Conservation (phyloP, 2,888 invertebrate genomes). For the Cryptocephalus primarius region DNA sequence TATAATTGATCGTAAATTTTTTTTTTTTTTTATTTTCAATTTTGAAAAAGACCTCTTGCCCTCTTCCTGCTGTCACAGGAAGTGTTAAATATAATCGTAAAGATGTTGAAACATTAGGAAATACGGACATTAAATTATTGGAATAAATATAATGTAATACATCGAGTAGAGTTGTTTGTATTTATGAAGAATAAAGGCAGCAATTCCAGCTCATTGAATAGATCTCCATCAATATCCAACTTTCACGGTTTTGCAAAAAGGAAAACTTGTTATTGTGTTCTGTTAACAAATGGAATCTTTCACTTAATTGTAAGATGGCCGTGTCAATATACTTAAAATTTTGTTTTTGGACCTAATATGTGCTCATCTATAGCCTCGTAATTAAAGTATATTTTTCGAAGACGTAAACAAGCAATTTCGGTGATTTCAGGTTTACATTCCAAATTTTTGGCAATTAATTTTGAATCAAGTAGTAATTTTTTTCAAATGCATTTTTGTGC, state of each 20-base stretch:
- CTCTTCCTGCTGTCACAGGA: no score
- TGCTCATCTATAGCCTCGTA: neutral
- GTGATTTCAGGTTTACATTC: neutral
- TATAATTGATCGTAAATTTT: no score
- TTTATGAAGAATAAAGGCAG: no score
- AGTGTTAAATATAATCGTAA: no score
- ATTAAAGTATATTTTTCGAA: neutral
- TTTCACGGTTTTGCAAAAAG: neutral
- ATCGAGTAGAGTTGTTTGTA: no score
- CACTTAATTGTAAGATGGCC: neutral
- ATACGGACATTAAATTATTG: no score
- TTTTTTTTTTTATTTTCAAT: no score
- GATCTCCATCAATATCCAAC: neutral
- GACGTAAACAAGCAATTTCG: neutral
- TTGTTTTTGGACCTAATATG: neutral
- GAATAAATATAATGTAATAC: no score
- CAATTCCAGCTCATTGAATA: no score
- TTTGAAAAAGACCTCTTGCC: no score
- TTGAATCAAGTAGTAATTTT: neutral
- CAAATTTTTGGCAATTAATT: neutral
- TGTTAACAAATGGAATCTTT: neutral
- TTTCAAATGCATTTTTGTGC: neutral
- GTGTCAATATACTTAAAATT: neutral
- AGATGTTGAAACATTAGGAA: no score
- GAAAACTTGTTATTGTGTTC: neutral